phyloP scores from a whole-genome alignment of 2,797 vertebrate species.

The Pagetopsis macropterus region DNA sequence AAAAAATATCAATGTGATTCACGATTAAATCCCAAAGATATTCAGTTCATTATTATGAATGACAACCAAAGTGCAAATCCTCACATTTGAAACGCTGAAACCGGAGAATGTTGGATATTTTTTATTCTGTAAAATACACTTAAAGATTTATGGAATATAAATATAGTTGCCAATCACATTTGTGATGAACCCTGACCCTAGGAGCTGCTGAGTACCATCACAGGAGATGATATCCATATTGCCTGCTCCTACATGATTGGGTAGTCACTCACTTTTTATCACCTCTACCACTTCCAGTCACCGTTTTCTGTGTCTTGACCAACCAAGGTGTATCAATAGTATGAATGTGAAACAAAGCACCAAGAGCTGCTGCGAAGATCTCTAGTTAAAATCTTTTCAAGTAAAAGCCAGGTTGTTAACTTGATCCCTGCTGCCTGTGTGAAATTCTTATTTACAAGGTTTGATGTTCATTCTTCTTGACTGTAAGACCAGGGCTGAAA shows the following conservation, averaged over 20 bases:
- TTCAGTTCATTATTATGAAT: not conserved
- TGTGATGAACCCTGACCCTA: not conserved
- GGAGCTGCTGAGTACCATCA: not conserved
- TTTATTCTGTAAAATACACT: no score
- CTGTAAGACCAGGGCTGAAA: constrained; percentile 15
- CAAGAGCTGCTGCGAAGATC: no score
- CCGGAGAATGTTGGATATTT: not conserved
- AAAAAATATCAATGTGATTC: not conserved
- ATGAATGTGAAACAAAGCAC: no score
- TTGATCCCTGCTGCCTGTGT: constrained; percentile 19
- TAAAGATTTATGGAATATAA: not conserved
- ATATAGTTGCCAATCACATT: not conserved
- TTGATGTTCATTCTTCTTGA: constrained; percentile 33
- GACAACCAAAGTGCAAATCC: not conserved
- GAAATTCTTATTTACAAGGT: constrained; percentile 28
- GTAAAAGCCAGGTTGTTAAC: not conserved
- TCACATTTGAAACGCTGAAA: not conserved
- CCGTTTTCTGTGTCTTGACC: no score
- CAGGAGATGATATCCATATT: no score
- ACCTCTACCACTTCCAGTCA: no score
- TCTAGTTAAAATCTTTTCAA: constrained; percentile 11
- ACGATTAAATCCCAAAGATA: not conserved
- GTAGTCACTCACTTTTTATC: no score
- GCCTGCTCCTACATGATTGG: no score
- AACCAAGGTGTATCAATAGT: no score